Conservation (phyloP, 1,140 invertebrate genomes). For the Drosophila baimaii region DNA sequence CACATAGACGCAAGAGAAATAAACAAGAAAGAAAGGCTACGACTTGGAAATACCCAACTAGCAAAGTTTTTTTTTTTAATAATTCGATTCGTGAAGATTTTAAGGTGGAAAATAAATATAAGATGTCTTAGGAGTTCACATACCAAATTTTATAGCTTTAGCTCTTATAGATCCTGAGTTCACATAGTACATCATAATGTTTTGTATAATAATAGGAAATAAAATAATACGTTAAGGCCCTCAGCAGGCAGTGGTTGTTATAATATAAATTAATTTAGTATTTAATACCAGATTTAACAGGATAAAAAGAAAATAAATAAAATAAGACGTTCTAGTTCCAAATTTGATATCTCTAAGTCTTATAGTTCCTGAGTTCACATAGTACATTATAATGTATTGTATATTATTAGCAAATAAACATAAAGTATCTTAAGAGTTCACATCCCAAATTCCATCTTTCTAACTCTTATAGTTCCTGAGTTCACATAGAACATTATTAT, state of each 20-base stretch:
- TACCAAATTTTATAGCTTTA: neutral
- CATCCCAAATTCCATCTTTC: neutral
- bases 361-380: neutral
- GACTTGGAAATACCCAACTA: neutral
- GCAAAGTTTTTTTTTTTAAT: neutral
- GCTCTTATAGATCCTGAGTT: neutral
- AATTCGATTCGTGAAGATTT: neutral
- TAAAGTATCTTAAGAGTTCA: neutral
- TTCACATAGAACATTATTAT: neutral
- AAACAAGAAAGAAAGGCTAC: neutral
- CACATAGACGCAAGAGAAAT: slow-evolving; percentile 3
- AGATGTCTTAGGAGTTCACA: neutral
- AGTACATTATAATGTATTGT: neutral
- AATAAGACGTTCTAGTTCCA: neutral
- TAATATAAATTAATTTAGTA: no score
- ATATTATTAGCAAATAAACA: neutral
- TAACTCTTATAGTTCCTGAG: neutral
- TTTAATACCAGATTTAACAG: no score
- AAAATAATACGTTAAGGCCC: no score
- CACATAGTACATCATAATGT: neutral
- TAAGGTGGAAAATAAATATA: neutral
- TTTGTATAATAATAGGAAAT: neutral
- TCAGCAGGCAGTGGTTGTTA: no score
- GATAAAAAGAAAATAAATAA: neutral
- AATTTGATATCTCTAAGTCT: neutral